Evolutionary conservation across 1,140 invertebrate genomes (phyloP), one percentile per base, ranked within the genome.

Genomic region (Phthorimaea operculella): DNA sequence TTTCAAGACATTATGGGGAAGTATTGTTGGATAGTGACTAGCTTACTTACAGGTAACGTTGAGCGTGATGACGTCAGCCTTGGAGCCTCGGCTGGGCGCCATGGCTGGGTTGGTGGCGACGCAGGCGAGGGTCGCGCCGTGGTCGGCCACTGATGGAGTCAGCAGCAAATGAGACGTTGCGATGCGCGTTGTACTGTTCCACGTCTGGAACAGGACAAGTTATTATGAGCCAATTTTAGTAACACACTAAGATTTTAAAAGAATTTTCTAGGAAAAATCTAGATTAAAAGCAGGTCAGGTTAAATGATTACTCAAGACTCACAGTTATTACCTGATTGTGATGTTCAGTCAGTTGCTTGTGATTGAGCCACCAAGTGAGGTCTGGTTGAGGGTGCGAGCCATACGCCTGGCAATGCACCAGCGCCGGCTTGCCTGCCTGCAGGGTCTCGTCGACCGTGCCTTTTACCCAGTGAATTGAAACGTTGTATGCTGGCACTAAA

Each of bases 21-120:
- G 36, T 39, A 4, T 9, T 34, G 33, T 34, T 5, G 10, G 36
- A 39, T 39, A 39, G n/a, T n/a, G n/a, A n/a, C n/a, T n/a, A n/a
- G n/a, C n/a, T n/a, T n/a, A n/a, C 92, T 93, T 87, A 94, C 94
- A 96, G 72, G 91, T 93, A 59, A 96, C 91, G 83, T 95, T 94
- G 18, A 96, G 85, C 59, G 91, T 92, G 84, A 94, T 90, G 21
- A 90, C 89, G 64, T 94, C 91, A 69, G 95, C 92, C 42, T 92
- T 88, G 44, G 90, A 88, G 21, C 90, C 90, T 33, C 89, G 88
- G 7, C 70, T 80, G 9, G 80, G 79, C 49, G 90, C 88, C 52
- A 96, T 88, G 4, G 89, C 87, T 4, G 89, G 83, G 85, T 96
- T 96, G 52, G 93, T 92, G 0, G 94, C 94, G 50, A 93, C 88